These are phyloP conservation scores for Drosophila mimetica DNA, from an alignment of 2,888 invertebrate genomes.

Conservation along the genomic window DNA sequence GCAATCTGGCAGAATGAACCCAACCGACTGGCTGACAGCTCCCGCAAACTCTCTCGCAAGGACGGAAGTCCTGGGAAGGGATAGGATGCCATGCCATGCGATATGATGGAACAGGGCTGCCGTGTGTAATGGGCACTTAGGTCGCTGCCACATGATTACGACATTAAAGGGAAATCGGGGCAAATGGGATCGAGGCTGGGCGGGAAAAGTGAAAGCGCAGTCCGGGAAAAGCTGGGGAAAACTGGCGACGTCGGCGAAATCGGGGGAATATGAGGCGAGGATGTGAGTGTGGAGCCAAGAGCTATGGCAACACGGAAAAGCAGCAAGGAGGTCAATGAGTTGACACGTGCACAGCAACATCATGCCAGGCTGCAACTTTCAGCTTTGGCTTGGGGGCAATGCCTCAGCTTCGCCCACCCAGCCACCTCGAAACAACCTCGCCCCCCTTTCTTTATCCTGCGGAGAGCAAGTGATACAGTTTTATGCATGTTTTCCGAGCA, in stretches of 20 bases:
- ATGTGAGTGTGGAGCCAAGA: conserved; percentile 13
- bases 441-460: conserved; percentile 16
- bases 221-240: conserved; percentile 28
- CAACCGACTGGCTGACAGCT: conserved; percentile 26
- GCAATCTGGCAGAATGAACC: conserved; percentile 26
- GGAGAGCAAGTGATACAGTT: conserved; percentile 65
- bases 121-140: conserved; percentile 55
- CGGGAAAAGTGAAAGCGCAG: conserved; percentile 33
- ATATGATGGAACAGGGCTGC: conserved; percentile 19
- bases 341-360: conserved; percentile 62
- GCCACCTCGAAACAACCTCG: neutral
- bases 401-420: conserved; percentile 44
- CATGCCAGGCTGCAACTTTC: conserved; percentile 42
- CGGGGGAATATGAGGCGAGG: conserved; percentile 28
- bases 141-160: conserved; percentile 65
- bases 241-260: conserved; percentile 43
- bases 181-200: conserved; percentile 20
- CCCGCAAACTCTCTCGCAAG: conserved; percentile 19
- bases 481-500: conserved; percentile 63
- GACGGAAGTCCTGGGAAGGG: conserved; percentile 4
- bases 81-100: neutral
- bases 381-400: conserved; percentile 51
- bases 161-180: conserved; percentile 52
- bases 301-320: conserved; percentile 25
- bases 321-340: conserved; percentile 73